Evolutionary conservation across 2,797 vertebrate genomes (phyloP).

Genomic region (Lagorchestes hirsutus): DNA sequence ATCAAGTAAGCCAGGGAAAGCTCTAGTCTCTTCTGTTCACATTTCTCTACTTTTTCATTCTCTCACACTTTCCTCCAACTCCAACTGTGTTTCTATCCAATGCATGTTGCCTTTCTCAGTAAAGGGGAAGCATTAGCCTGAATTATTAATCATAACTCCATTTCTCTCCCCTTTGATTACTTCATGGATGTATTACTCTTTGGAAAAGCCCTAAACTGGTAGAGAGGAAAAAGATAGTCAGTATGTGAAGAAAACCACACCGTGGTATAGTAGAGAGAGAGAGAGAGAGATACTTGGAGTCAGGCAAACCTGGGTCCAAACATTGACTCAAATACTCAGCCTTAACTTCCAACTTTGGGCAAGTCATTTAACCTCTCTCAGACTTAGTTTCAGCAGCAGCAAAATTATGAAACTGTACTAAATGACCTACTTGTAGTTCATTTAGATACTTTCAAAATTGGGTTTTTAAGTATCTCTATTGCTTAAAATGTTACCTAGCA

Average conservation of each 20-base stretch:
- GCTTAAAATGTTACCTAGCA: neutral
- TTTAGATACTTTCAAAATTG: no score
- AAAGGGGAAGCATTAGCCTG: neutral
- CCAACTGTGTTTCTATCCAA: neutral
- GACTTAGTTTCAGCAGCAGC: neutral
- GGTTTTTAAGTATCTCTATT: neutral
- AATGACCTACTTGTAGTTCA: neutral
- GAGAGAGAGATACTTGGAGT: neutral
- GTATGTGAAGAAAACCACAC: neutral
- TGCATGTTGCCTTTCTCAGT: neutral
- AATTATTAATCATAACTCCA: neutral
- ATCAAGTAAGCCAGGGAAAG: neutral
- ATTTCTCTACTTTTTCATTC: neutral
- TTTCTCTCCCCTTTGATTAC: neutral
- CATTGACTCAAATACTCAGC: neutral
- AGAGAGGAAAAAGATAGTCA: neutral
- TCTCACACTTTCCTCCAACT: neutral
- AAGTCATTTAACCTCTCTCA: neutral
- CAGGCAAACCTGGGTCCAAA: neutral
- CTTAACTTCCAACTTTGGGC: neutral
- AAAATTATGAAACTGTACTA: neutral
- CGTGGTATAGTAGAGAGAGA: neutral
- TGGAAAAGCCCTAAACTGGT: neutral
- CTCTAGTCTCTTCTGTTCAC: neutral
- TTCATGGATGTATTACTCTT: neutral